A percentile compares a stretch with the other conserved stretches of the same genome.
phyloP scores from a whole-genome alignment of 2,888 invertebrate species.

The Acanthosoma haemorrhoidale region DNA sequence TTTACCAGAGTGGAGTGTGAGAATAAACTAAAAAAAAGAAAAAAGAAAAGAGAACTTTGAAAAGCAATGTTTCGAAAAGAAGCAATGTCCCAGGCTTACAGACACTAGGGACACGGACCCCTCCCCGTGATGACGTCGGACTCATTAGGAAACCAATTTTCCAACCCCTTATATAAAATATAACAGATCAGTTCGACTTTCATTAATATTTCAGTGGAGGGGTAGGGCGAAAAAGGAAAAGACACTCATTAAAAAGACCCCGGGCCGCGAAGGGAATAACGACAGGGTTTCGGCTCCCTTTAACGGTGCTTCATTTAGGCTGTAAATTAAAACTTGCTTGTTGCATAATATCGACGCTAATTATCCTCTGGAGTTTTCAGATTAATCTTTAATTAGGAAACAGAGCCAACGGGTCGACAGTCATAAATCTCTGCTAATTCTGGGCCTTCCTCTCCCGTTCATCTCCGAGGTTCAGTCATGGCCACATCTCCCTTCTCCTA shows the following conservation, averaged over 20 bases:
- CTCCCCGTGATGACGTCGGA: too few relatives aligned
- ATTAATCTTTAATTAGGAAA: constrained; percentile 14
- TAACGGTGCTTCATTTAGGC: constrained; percentile 12
- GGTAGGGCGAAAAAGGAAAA: neutral
- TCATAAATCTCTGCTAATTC: constrained; percentile 2
- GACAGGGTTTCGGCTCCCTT: too few relatives aligned
- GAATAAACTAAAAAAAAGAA: too few relatives aligned
- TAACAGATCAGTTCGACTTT: neutral
- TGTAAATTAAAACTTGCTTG: constrained; percentile 10
- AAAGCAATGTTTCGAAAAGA: too few relatives aligned
- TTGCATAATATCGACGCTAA: constrained; percentile 10
- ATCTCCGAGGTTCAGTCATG: too few relatives aligned
- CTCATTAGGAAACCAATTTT: neutral
- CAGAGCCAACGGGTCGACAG: neutral
- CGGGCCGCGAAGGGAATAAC: neutral
- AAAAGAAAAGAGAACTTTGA: too few relatives aligned
- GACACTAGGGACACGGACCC: too few relatives aligned
- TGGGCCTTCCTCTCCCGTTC: neutral
- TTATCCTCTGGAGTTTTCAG: neutral
- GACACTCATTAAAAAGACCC: neutral
- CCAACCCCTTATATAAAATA: neutral
- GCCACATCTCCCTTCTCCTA: too few relatives aligned
- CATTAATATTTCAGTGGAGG: too few relatives aligned
- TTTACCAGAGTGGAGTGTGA: too few relatives aligned
- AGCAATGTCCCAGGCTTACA: too few relatives aligned